Conservation (phyloP, 2,888 invertebrate species). For the Drosophila mayaguana region DNA sequence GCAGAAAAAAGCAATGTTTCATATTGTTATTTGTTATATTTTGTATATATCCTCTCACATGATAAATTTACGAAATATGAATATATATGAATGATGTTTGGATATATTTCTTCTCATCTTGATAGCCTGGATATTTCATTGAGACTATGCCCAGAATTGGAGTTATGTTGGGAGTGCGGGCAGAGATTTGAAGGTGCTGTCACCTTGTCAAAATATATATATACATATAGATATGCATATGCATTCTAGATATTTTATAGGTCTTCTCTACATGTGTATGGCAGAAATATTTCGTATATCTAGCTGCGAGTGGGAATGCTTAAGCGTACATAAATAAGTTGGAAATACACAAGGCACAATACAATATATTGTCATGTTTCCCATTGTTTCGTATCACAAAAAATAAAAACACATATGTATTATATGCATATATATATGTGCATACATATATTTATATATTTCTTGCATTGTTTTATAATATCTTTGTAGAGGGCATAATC, state of each 20-base stretch:
- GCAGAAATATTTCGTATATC: slow-evolving; percentile 1
- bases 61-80: no score
- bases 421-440: background rate
- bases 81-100: no score
- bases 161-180: background rate
- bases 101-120: no score
- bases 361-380: slow-evolving; percentile 34
- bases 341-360: slow-evolving; percentile 2
- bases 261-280: background rate
- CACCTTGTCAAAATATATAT: background rate
- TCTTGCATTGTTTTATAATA: background rate
- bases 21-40: no score
- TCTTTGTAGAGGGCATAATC: background rate
- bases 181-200: background rate
- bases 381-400: slow-evolving; percentile 31
- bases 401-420: background rate
- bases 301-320: background rate
- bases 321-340: slow-evolving; percentile 11
- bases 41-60: no score
- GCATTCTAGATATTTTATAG: background rate
- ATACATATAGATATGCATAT: background rate
- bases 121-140: background rate
- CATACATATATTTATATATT: background rate
- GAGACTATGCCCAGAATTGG: background rate
- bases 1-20: no score